These are phyloP conservation scores for Bombyx mandarina DNA, from an alignment of 1,140 invertebrate species.

Conservation along the genomic window DNA sequence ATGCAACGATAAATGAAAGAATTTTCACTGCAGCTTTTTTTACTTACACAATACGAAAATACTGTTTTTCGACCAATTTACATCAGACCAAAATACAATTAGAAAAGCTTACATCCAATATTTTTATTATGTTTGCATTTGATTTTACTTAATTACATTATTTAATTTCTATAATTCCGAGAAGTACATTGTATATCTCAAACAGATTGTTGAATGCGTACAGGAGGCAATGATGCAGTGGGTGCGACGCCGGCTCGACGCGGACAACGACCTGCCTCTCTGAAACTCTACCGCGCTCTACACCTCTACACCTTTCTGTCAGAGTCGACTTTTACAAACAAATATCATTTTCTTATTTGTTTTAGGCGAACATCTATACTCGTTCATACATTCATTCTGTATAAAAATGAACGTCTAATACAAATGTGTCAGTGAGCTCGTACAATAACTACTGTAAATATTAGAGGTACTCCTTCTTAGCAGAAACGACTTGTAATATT, in stretches of 20 bases:
- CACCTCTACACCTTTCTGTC: neutral
- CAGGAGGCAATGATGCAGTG: constrained; percentile 48
- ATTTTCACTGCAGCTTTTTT: too few species aligned
- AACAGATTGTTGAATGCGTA: neutral
- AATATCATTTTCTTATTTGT: neutral
- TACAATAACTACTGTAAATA: neutral
- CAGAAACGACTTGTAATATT: too few species aligned
- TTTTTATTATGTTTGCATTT: neutral
- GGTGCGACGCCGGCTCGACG: constrained; percentile 43
- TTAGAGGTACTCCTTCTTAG: too few species aligned
- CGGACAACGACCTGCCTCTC: constrained; percentile 39
- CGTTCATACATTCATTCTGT: neutral
- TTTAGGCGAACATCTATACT: neutral
- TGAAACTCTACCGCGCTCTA: constrained; percentile 6
- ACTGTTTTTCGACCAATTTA: too few species aligned
- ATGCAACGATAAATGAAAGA: too few species aligned
- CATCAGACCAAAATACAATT: too few species aligned
- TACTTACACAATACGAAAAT: too few species aligned
- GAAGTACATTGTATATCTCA: neutral
- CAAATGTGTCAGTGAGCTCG: too few species aligned
- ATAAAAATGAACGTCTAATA: neutral
- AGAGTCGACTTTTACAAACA: neutral
- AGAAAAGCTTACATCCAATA: too few species aligned
- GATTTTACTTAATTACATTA: neutral
- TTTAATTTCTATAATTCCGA: neutral